Evolutionary conservation across 1,140 invertebrate genomes (phyloP).

Genomic region (Neelides sp.): DNA sequence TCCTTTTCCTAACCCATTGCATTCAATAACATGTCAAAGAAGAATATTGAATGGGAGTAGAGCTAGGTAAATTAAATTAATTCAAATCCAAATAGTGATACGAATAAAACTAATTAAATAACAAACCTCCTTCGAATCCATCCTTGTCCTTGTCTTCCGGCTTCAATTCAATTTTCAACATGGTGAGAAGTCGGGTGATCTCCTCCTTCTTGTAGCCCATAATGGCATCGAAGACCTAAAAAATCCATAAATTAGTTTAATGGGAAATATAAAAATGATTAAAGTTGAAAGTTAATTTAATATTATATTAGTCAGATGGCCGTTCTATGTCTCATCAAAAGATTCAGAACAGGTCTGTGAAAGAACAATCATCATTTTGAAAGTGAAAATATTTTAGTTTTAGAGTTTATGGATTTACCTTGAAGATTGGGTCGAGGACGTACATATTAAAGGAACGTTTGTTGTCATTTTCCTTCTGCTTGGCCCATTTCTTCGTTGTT

Average conservation of each 20-base stretch:
- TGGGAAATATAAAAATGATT: not conserved
- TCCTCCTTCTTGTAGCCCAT: slow-evolving; percentile 99
- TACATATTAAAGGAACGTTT: slow-evolving; percentile 98
- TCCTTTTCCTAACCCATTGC: slow-evolving; percentile 27
- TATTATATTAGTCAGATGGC: slow-evolving; percentile 21
- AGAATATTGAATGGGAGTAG: slow-evolving; percentile 24
- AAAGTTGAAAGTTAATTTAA: not conserved
- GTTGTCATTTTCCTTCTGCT: slow-evolving; percentile 74
- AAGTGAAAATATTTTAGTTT: slow-evolving; percentile 5
- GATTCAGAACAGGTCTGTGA: slow-evolving; percentile 35
- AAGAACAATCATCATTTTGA: slow-evolving; percentile 28
- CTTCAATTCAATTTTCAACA: slow-evolving; percentile 82
- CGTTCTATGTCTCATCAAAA: slow-evolving; percentile 21
- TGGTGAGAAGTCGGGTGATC: slow-evolving; percentile 67
- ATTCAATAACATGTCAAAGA: slow-evolving; percentile 17
- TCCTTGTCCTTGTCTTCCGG: slow-evolving; percentile 93
- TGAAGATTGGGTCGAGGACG: slow-evolving; percentile 96
- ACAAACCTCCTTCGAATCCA: slow-evolving; percentile 75
- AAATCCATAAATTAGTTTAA: slow-evolving; percentile 13
- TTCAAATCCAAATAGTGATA: slow-evolving; percentile 11
- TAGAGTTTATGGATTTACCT: slow-evolving; percentile 43
- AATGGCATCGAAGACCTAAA: slow-evolving; percentile 80
- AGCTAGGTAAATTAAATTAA: slow-evolving; percentile 16
- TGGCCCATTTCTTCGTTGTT: slow-evolving; percentile 96
- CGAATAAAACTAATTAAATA: slow-evolving; percentile 11